Base-by-base conservation (phyloP, 2,797 vertebrate species). In the Sebastes paucispinis region DNA sequence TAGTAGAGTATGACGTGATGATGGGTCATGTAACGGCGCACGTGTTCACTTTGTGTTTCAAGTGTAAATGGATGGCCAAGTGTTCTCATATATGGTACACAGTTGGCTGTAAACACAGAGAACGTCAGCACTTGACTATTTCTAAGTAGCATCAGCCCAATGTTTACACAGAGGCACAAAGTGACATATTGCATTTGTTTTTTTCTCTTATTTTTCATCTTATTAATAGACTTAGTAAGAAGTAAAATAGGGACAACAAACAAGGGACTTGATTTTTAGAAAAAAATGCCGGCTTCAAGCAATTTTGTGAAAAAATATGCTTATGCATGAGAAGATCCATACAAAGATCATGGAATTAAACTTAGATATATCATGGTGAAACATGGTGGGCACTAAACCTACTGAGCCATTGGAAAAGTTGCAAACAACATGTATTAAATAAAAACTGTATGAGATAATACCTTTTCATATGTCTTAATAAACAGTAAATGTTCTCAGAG, bases 1-100 rank as follows among this genome's bases (percentile, higher is more conserved):
- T 47, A 1, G 18, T 18, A 39, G 43, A 65, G 57, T 57, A 60
- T 31, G 69, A 75, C 80, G 79, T 80, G 79, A 75, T 43, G 34
- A 70, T 25, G 13, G 69, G 64, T 72, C 76, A 78, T 59, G 55
- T 63, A 80, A 77, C 65, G 52, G 59, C 52, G 34, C 76, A 77
- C 31, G 2, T 72, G 62, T 70, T 39, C 65, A 47, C 66, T 50
- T 29, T 50, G 31, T 63, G 58, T 66, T 80, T 80, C 5, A n/a
- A n/a, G 14, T 73, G 52, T 52, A 34, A 68, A 74, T 39, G 55
- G 20, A 39, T 18, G 43, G 22, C 34, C 16, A 64, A 32, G 34
- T 80, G 70, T 50, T 71, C 39, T 69, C 25, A 55, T 57, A 12
- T 34, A 18, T n/a, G 20, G 11, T 3, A 20, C 22, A 63, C 18